Base-by-base conservation (phyloP, 2,113 vertebrate genomes). In the Machaerirhynchus nigripectus region DNA sequence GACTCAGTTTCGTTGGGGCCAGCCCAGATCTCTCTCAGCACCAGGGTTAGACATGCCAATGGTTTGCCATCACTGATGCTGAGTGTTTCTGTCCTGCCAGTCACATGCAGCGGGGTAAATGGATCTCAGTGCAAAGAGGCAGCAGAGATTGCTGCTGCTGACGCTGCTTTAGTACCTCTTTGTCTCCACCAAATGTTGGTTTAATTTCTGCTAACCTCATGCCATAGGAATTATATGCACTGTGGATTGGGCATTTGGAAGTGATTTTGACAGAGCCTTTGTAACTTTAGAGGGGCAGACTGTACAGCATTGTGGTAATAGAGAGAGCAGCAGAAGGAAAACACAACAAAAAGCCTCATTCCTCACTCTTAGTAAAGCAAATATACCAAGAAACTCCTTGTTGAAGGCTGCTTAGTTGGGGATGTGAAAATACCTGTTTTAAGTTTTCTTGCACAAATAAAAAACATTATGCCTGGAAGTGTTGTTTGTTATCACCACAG, bases 181-280 rank as follows among this genome's bases (percentile, higher is more conserved):
- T 95, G 87, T 91, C 82, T 84, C 35, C 59, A 35, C 44, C 53
- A 79, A 93, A 84, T 94, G 56, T 77, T 93, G 64, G 53, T 95
- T 94, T 89, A 84, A 65, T 71, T 84, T 60, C 53, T 91, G 68
- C 70, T 65, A 37, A 33, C 63, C 35, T 68, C 24, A 20, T 19
- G 20, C 52, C 14, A 2, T 22, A 26, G 44, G 70, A 37, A 90
- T 90, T 20, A 6, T 0, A 1, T 46, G 67, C 69, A 6, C 42
- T 8, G 46, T 60, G 92, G 23, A 33, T 24, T 68, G 87, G 77
- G 46, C 7, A 7, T 90, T 95, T 93, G 85, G 76, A 95, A 89
- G 50, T 65, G 80, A 93, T 97, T 96, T 90, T 92, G 80, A 82
- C 37, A 3, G 75, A 67, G 39, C 70, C 10, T 49, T 90, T 93